Conservation (phyloP, 2,113 vertebrate genomes). For the Cyanocitta stelleri region DNA sequence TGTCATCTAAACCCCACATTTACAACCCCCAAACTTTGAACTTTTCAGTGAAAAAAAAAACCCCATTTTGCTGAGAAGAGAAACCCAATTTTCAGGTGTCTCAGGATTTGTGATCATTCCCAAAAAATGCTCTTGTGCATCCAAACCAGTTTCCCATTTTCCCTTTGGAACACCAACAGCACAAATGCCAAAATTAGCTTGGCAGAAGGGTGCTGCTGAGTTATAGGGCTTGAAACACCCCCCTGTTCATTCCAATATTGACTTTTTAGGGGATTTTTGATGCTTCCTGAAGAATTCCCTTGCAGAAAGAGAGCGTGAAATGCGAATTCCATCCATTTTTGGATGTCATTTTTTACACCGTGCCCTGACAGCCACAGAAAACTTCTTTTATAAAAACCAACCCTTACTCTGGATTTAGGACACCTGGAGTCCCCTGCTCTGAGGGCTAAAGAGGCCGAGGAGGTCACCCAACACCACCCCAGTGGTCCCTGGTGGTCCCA, state of each 20-base stretch:
- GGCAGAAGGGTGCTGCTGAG: not conserved
- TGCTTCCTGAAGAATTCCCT: not conserved
- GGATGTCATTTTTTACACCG: accelerated
- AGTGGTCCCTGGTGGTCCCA: not conserved
- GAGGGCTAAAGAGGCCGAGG: not conserved
- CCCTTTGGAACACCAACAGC: not conserved
- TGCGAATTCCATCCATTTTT: accelerated
- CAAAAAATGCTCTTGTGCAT: not conserved
- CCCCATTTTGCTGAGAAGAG: not conserved
- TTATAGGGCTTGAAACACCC: not conserved
- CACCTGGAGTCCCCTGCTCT: not conserved
- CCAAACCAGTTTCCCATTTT: not conserved
- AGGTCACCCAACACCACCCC: not conserved
- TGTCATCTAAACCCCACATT: not conserved
- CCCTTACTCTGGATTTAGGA: not conserved
- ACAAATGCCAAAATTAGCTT: not conserved
- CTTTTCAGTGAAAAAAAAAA: not conserved
- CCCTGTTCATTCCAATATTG: not conserved
- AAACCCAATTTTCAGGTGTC: not conserved
- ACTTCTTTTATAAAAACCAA: not conserved
- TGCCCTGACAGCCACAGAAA: not conserved
- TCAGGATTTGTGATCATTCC: not conserved
- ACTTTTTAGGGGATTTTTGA: not conserved
- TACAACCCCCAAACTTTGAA: not conserved
- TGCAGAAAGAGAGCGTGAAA: not conserved